Evolutionary conservation across 37 sponge, comb jelly and placozoan species (phyloP), one percentile per base, ranked within the genome.

Genomic region (Spongilla lacustris): DNA sequence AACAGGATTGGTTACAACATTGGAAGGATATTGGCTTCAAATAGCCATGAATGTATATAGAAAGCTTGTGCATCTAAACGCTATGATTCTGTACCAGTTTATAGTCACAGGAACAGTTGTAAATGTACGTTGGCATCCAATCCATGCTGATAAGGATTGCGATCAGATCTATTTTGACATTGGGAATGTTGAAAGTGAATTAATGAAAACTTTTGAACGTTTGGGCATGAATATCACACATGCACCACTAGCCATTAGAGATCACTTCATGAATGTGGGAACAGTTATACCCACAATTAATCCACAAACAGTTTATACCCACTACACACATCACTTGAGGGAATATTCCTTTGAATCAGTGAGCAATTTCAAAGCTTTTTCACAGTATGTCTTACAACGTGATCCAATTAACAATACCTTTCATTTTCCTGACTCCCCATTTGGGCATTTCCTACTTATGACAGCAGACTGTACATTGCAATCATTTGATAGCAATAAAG

Each of bases 221-320:
- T 50, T 91, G 22, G 76, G 81, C 26, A 91, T 91, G 88, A 83
- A 83, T 28, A 78, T 91, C 0, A 84, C 84, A 24, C 48, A 50
- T 36, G 88, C 88, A 33, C 79, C 88, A 36, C 22, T 22, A 8
- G 49, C 27, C 24, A 31, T 91, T 0, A 50, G 14, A 58, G 71
- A 67, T 1, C 70, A 80, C 37, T 74, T 91, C 41, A 78, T 82
- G 68, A 41, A 48, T 0, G 71, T 78, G 33, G 50, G 81, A 36
- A 8, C 22, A 29, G 34, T 81, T 5, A 23, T 82, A 12, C 88
- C 77, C 28, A 33, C 0, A 38, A 76, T 69, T 41, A 35, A 66
- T 23, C 78, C 75, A 21, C 5, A 38, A 0, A 71, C 82, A 48
- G 88, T 88, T 33, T 88, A 67, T 68, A 67, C 37, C 10, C 82